phyloP scores from a whole-genome alignment of 2,797 vertebrate genomes.

The Podarcis lilfordi region DNA sequence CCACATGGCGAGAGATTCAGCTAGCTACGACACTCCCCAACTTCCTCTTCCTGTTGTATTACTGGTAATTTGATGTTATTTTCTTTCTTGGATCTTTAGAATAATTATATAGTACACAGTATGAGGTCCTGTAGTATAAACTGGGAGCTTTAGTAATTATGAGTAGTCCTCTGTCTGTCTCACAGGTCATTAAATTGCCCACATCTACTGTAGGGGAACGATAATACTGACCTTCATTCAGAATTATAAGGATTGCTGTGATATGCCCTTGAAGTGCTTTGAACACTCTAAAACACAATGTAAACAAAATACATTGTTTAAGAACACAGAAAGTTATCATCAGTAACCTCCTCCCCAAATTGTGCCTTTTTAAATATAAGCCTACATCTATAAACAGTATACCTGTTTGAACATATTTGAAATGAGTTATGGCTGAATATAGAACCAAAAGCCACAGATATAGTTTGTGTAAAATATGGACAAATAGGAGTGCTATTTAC shows the following conservation, averaged over 20 bases:
- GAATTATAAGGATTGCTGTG: background rate
- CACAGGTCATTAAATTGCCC: background rate
- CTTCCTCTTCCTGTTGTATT: constrained; percentile 90
- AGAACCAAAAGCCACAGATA: background rate
- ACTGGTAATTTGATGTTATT: constrained; percentile 84
- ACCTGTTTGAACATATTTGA: background rate
- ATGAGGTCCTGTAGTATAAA: background rate
- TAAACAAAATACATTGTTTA: background rate
- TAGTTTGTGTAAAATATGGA: background rate
- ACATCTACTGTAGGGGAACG: background rate
- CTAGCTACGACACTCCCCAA: constrained; percentile 89
- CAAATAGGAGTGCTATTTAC: background rate
- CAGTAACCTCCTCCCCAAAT: too few relatives aligned
- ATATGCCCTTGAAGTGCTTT: background rate
- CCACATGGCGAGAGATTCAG: constrained; percentile 92
- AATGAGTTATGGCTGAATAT: background rate
- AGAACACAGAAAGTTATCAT: background rate
- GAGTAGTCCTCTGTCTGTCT: background rate
- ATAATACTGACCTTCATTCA: background rate
- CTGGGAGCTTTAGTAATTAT: background rate
- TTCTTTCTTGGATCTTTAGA: background rate
- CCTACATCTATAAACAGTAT: too few relatives aligned
- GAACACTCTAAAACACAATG: background rate
- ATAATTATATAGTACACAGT: background rate
- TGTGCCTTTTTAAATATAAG: too few relatives aligned